A percentile compares a stretch with the other conserved stretches of the same genome.
Conservation (phyloP, 2,888 invertebrate genomes). For the Bhutanitis thaidina region DNA sequence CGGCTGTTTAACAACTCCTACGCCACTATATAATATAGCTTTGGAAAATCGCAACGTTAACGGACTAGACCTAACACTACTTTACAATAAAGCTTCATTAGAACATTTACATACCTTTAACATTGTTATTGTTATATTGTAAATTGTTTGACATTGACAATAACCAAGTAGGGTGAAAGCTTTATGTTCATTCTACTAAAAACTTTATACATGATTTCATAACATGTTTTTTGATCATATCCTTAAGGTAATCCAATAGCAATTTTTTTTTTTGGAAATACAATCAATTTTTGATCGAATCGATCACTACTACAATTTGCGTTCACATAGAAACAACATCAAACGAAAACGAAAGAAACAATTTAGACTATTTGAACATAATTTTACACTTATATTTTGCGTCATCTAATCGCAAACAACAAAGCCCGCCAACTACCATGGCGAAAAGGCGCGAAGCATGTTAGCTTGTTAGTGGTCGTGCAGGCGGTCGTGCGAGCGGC, state of each 20-base stretch:
- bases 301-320: conserved; percentile 5
- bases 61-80: conserved; percentile 66
- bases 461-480: conserved; percentile 59
- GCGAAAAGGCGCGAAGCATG: neutral
- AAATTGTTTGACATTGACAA: conserved; percentile 40
- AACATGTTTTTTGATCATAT: too few relatives aligned
- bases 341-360: conserved; percentile 3
- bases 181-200: neutral
- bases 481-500: conserved; percentile 81
- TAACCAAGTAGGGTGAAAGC: conserved; percentile 49
- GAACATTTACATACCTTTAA: conserved; percentile 71
- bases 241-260: too few relatives aligned
- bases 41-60: conserved; percentile 71
- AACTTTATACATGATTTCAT: too few relatives aligned
- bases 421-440: neutral
- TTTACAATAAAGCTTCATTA: conserved; percentile 76
- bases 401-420: neutral
- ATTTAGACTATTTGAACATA: neutral
- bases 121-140: conserved; percentile 41
- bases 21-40: conserved; percentile 60
- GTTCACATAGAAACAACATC: neutral
- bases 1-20: conserved; percentile 58
- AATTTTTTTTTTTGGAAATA: too few relatives aligned
- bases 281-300: conserved; percentile 4
- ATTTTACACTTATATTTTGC: conserved; percentile 1